Evolutionary conservation across 2,888 invertebrate genomes (phyloP), one percentile per base, ranked within the genome.

Genomic region (Falcaria lacertinaria): DNA sequence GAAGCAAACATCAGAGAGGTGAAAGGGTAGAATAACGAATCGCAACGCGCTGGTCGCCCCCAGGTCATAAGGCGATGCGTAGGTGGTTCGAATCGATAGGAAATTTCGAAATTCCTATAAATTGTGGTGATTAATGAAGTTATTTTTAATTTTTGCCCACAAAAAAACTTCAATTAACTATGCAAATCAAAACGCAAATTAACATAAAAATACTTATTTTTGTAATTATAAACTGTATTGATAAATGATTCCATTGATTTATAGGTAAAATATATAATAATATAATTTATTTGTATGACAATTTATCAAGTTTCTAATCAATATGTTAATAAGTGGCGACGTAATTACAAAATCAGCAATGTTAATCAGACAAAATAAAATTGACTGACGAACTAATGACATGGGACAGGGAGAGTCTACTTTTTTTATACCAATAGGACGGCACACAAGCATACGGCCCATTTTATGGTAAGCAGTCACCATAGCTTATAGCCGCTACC

Each of bases 301-400:
- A 37, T 37, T 22, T 25, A 22, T 37, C 25, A 15, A 37, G 19
- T 14, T 22, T 37, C 37, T 22, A 37, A 37, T 37, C 37, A 37
- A 37, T 37, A 22, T 37, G 22, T 22, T 37, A 37, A 37, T 37
- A 15, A 15, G 15, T 34, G 6, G 19, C 22, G 37, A 25, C 15
- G 22, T 14, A 37, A 37, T 22, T 22, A 17, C 2, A 17, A n/a
- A 22, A 37, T 4, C 37, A 8, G 37, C 28, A 22, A 36, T 36
- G 35, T 11, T n/a, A 17, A 1, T 19, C 7, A 5, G 11, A 13
- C 6, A 16, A 7, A 14, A 19, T 35, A 35, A 16, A 19, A 13
- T 7, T 35, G 16, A 15, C n/a, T n/a, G 35, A 36, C 13, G 13
- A 36, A 36, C 19, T 19, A 19, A 4, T 19, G 19, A 19, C 19